Percentiles rank a stretch among this genome's conserved stretches.
phyloP scores from a whole-genome alignment of 2,113 vertebrate species.

The Nibea albiflora region DNA sequence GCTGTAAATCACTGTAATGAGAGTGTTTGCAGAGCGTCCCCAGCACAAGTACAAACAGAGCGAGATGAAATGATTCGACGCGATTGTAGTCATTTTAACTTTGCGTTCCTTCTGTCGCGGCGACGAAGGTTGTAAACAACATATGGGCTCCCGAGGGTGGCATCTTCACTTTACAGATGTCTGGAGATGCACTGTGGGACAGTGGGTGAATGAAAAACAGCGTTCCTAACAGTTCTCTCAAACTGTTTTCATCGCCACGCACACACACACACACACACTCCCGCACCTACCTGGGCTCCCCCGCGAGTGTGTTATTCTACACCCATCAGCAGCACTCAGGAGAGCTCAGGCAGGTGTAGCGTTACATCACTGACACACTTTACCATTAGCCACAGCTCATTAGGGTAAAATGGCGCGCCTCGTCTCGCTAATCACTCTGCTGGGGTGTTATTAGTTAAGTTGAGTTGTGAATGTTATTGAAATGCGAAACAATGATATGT shows the following conservation, averaged over 20 bases:
- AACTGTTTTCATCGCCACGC: not conserved
- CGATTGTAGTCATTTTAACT: constrained; percentile 6
- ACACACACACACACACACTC: constrained; percentile 7
- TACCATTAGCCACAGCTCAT: constrained; percentile 52
- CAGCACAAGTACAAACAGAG: constrained; percentile 12
- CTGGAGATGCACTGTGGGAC: constrained; percentile 8
- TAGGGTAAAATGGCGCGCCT: constrained; percentile 25
- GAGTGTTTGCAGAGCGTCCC: not conserved
- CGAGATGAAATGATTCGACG: not conserved
- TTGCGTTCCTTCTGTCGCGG: not conserved
- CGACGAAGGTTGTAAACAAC: constrained; percentile 35
- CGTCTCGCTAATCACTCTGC: constrained; percentile 19
- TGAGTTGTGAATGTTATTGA: constrained; percentile 2
- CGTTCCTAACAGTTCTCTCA: constrained; percentile 11
- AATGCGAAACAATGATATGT: constrained; percentile 1
- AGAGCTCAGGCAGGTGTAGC: constrained; percentile 53
- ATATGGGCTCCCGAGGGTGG: constrained; percentile 36
- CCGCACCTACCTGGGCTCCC: constrained; percentile 56
- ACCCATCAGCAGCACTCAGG: constrained; percentile 36
- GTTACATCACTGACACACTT: constrained; percentile 65
- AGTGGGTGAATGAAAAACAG: constrained; percentile 18
- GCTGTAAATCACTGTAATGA: constrained; percentile 27
- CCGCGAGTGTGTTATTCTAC: constrained; percentile 49
- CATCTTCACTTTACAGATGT: constrained; percentile 14
- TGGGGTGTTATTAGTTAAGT: constrained; percentile 10